phyloP scores from a whole-genome alignment of 2,113 vertebrate species.

The Nyctereutes procyonoides region DNA sequence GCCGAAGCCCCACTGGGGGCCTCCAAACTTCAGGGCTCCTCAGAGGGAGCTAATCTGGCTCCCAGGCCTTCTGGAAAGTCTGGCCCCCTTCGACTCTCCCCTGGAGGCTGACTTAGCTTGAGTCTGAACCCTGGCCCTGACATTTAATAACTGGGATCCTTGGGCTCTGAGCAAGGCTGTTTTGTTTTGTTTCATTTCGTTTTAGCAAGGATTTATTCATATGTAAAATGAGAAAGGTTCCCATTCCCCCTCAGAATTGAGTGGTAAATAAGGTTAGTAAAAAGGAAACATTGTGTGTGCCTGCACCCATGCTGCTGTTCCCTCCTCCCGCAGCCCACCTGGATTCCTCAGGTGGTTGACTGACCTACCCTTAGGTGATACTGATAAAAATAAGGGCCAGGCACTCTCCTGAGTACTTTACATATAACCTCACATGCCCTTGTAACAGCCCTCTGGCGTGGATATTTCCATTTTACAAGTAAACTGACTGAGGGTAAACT shows the following conservation, averaged over 20 bases:
- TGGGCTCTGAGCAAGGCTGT: background rate
- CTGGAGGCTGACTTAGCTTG: background rate
- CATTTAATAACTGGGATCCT: background rate
- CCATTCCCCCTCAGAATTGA: background rate
- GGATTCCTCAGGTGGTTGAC: background rate
- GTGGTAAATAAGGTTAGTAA: background rate
- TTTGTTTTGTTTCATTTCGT: background rate
- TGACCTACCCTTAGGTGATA: background rate
- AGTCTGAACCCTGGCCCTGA: background rate
- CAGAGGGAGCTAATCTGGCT: background rate
- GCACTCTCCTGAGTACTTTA: background rate
- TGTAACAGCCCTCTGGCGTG: background rate
- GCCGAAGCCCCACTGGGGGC: background rate
- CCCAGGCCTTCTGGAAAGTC: background rate
- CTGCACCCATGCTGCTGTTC: background rate
- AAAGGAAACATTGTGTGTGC: background rate
- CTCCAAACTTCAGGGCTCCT: background rate
- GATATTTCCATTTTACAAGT: constrained; percentile 5
- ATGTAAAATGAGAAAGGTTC: background rate
- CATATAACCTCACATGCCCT: background rate
- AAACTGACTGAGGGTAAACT: constrained; percentile 30
- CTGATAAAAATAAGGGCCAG: background rate
- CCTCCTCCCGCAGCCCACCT: background rate
- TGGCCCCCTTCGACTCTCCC: background rate
- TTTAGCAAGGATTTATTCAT: background rate